Base-by-base conservation (phyloP, 2,113 vertebrate genomes). In the Eublepharis macularius region DNA sequence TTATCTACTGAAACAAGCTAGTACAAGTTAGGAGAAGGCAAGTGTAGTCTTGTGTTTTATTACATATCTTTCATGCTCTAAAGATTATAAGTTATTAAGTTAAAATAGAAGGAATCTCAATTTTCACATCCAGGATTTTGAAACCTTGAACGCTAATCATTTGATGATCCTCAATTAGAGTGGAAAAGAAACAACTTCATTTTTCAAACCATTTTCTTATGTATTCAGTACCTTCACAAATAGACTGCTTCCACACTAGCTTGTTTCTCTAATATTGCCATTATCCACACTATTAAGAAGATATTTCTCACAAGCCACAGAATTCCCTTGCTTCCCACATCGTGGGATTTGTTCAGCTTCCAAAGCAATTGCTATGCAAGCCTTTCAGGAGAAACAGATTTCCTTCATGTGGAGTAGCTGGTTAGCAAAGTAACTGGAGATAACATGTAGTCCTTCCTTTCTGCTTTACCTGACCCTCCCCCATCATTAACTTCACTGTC, bases 1-100 rank as follows among this genome's bases (percentile, higher is more conserved):
- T 69, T 57, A 87, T 92, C 85, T 54, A 16, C 8, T 85, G 47
- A 74, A 86, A 47, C 73, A 82, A 90, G 76, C 81, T 57, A 68
- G 70, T 16, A 80, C 74, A 89, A 83, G 80, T 82, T 82, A 5
- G 4, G 24, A 72, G 14, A 1, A 2, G 89, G 19, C 72, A 87
- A 73, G 1, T 1, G 76, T 69, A 84, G 9, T 80, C 90, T 88
- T 82, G n/a, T 4, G 72, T 78, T 65, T 86, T 21, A 80, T 19
- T 75, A 87, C 80, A 74, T 6, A 78, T 0, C 57, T 82, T 82
- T 57, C 57, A 82, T 32, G 68, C 47, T 82, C 68, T 36, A 72
- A 82, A 49, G 47, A 72, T 47, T 34, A 19, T 19, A 41, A 79
- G 24, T 63, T 6, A 49, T 39, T 68, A 45, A 47, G 32, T 41